Evolutionary conservation across 1,140 invertebrate species (phyloP).

Genomic region (Drosophila bipectinata): DNA sequence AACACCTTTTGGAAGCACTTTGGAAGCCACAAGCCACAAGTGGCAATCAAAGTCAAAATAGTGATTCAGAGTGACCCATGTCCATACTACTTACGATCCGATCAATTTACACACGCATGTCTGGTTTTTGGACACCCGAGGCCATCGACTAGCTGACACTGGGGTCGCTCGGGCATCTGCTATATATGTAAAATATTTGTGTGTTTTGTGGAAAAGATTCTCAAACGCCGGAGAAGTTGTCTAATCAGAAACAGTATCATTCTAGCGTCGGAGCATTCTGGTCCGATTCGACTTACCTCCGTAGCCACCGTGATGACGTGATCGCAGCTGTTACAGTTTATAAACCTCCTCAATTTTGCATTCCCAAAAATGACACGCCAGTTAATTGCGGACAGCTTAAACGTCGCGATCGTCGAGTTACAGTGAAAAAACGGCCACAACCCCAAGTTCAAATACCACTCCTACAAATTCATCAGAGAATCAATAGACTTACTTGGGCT

Average conservation of each 20-base stretch:
- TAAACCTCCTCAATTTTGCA: conserved; percentile 26
- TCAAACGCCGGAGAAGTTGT: conserved; percentile 1
- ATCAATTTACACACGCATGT: conserved; percentile 45
- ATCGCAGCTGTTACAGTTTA: conserved; percentile 38
- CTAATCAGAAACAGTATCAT: conserved; percentile 39
- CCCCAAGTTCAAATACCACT: conserved; percentile 37
- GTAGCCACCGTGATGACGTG: conserved; percentile 23
- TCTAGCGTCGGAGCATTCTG: conserved; percentile 24
- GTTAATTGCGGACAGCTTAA: conserved; percentile 19
- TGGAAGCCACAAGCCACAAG: conserved; percentile 1
- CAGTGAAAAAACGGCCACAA: conserved; percentile 10
- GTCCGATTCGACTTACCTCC: conserved; percentile 18
- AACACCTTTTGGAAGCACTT: not conserved
- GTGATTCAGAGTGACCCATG: conserved; percentile 13
- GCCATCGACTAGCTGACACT: conserved; percentile 34
- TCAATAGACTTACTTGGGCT: conserved; percentile 24
- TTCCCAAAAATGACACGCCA: conserved; percentile 25
- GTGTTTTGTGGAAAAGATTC: conserved; percentile 12
- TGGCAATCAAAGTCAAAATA: conserved; percentile 40
- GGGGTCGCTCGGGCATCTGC: conserved; percentile 19
- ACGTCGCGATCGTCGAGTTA: conserved; percentile 8
- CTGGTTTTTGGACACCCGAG: conserved; percentile 50
- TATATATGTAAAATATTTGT: conserved; percentile 23
- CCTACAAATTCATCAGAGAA: conserved; percentile 29
- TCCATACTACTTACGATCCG: conserved; percentile 11